These are phyloP conservation scores for Cirrhinus mrigala DNA, from an alignment of 2,797 vertebrate species.

Conservation along the genomic window DNA sequence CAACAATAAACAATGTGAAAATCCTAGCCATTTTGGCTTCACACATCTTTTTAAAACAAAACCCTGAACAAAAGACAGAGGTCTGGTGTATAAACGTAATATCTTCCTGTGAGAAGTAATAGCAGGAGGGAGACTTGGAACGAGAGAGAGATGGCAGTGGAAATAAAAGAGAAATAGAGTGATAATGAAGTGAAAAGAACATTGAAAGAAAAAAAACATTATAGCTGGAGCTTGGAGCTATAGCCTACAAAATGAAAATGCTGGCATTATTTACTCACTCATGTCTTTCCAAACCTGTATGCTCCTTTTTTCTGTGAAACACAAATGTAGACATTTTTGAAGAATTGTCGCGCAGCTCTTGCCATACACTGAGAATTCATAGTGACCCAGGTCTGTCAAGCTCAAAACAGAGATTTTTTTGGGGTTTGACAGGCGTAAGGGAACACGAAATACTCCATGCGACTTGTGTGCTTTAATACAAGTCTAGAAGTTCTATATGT, in stretches of 20 bases:
- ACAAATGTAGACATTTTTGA: not conserved
- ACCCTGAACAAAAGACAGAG: not conserved
- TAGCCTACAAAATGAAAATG: not conserved
- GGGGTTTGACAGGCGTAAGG: not conserved
- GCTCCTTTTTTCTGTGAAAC: not conserved
- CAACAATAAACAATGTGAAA: not conserved
- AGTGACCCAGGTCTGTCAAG: not conserved
- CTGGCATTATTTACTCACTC: not conserved
- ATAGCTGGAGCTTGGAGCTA: not conserved
- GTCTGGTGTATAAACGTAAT: not conserved
- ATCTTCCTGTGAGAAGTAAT: conserved; percentile 1
- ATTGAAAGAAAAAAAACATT: not conserved
- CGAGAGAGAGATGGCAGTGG: not conserved
- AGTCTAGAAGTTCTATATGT: not conserved
- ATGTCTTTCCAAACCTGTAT: not conserved
- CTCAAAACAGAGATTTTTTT: not conserved
- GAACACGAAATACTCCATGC: not conserved
- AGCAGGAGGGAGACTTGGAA: conserved; percentile 5
- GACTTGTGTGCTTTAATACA: not conserved
- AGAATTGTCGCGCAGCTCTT: not conserved
- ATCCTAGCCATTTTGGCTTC: not conserved
- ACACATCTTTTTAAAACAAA: not conserved
- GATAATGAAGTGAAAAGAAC: not conserved
- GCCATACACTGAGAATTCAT: not conserved
- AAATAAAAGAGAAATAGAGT: not conserved